Conservation (phyloP, 2,113 vertebrate species). For the Trinectes maculatus region DNA sequence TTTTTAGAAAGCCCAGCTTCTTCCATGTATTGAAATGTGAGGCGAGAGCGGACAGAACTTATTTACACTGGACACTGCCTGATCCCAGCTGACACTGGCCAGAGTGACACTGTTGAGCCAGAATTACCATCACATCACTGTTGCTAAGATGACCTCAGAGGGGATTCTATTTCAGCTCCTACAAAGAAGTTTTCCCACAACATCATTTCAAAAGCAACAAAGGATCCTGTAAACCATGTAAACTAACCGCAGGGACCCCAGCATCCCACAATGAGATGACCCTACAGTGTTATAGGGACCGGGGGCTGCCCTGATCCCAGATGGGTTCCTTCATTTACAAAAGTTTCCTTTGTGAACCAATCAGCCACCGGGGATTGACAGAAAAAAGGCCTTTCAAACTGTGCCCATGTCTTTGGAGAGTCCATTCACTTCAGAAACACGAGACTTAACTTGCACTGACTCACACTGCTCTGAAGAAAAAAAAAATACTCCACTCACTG, state of each 20-base stretch:
- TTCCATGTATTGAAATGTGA: constrained; percentile 66
- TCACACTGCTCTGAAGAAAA: constrained; percentile 37
- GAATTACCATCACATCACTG: constrained; percentile 32
- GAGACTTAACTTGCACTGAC: constrained; percentile 36
- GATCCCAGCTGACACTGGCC: too few species aligned
- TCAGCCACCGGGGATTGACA: constrained; percentile 46
- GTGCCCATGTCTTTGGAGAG: constrained; percentile 39
- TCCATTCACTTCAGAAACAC: constrained; percentile 53
- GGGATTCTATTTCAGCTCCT: constrained; percentile 54
- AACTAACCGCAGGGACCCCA: constrained; percentile 66
- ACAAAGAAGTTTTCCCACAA: constrained; percentile 67
- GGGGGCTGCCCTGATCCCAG: constrained; percentile 59
- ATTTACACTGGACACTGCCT: too few species aligned
- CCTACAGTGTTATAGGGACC: constrained; percentile 41
- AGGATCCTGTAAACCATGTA: constrained; percentile 66
- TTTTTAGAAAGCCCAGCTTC: constrained; percentile 59
- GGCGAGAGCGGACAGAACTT: neutral
- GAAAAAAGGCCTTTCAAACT: constrained; percentile 56
- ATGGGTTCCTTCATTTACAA: constrained; percentile 72
- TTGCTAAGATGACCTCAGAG: constrained; percentile 50
- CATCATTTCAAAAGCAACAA: constrained; percentile 57
- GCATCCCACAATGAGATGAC: constrained; percentile 59
- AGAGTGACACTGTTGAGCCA: constrained; percentile 26
- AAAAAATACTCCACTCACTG: constrained; percentile 32
- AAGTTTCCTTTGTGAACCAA: constrained; percentile 73